A percentile compares a stretch with the other conserved stretches of the same genome.
Evolutionary conservation across 2,888 invertebrate species (phyloP).

Genomic region (Cephus sareptanus): DNA sequence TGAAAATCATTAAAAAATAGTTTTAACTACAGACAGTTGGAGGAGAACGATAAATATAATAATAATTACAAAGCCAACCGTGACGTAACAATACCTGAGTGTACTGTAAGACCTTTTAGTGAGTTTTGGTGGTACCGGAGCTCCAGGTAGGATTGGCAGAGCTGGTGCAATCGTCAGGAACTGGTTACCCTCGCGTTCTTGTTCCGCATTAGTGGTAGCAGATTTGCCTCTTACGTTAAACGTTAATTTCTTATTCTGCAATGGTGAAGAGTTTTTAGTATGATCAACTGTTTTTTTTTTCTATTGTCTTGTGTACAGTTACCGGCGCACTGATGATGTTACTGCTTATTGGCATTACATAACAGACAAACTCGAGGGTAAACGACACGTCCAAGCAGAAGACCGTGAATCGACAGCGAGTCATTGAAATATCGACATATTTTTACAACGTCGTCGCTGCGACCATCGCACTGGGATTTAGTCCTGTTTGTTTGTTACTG

Average conservation of each 20-base stretch:
- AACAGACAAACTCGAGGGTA: slow-evolving; percentile 35
- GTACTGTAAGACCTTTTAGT: slow-evolving; percentile 55
- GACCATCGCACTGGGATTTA: slow-evolving; percentile 6
- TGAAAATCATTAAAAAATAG: neutral
- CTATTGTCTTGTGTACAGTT: slow-evolving; percentile 2
- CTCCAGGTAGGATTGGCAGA: slow-evolving; percentile 59
- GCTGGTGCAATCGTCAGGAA: slow-evolving; percentile 61
- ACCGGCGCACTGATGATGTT: slow-evolving; percentile 48
- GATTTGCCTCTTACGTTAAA: slow-evolving; percentile 53
- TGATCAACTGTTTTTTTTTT: neutral
- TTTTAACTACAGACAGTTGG: neutral
- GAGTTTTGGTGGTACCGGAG: slow-evolving; percentile 54
- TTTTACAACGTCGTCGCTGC: slow-evolving; percentile 7
- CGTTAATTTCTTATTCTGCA: slow-evolving; percentile 48
- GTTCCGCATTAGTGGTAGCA: slow-evolving; percentile 36
- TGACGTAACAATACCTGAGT: slow-evolving; percentile 45
- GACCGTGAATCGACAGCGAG: slow-evolving; percentile 10
- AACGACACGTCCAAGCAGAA: slow-evolving; percentile 21
- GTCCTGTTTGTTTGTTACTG: slow-evolving; percentile 40
- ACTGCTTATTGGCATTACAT: slow-evolving; percentile 63
- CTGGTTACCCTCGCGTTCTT: slow-evolving; percentile 43
- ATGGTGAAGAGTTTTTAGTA: slow-evolving; percentile 6
- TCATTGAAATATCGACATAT: slow-evolving; percentile 23
- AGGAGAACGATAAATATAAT: neutral
- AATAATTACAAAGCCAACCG: neutral